phyloP scores from a whole-genome alignment of 2,797 vertebrate species.

The Muscicapa striata region DNA sequence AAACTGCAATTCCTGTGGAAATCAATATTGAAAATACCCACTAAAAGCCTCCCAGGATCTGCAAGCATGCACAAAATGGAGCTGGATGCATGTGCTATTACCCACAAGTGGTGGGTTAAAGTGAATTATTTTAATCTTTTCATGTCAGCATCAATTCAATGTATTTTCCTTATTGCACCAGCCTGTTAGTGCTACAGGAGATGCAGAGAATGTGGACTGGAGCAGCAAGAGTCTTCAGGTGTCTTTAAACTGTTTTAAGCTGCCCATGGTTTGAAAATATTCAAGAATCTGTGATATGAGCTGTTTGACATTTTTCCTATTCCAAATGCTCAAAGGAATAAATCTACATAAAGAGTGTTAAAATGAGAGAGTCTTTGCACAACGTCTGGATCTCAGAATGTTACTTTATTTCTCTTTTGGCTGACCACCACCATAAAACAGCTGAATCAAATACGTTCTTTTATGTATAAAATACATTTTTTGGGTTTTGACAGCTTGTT shows the following conservation, averaged over 20 bases:
- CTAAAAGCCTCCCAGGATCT: conserved; percentile 12
- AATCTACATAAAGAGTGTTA: conserved; percentile 60
- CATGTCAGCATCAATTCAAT: neutral
- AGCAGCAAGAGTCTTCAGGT: conserved; percentile 19
- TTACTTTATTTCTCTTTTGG: conserved; percentile 61
- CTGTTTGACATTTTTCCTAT: conserved; percentile 65
- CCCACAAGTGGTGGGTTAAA: neutral
- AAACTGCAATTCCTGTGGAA: conserved; percentile 23
- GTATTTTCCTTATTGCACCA: neutral
- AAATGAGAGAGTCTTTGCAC: conserved; percentile 7
- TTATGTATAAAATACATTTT: conserved; percentile 48
- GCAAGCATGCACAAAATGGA: neutral
- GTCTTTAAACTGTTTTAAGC: conserved; percentile 35
- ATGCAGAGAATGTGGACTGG: neutral
- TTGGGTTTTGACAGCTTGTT: conserved; percentile 52
- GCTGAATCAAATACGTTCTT: conserved; percentile 44
- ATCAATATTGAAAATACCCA: conserved; percentile 1
- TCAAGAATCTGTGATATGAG: conserved; percentile 60
- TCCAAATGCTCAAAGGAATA: conserved; percentile 59
- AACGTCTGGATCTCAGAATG: conserved; percentile 16
- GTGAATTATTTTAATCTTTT: conserved; percentile 23
- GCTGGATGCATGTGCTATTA: neutral
- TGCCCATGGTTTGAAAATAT: conserved; percentile 52
- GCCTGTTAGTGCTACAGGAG: neutral
- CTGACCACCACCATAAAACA: conserved; percentile 53